Base-by-base conservation (phyloP, 2,888 invertebrate species). In the Lathronympha strigana region DNA sequence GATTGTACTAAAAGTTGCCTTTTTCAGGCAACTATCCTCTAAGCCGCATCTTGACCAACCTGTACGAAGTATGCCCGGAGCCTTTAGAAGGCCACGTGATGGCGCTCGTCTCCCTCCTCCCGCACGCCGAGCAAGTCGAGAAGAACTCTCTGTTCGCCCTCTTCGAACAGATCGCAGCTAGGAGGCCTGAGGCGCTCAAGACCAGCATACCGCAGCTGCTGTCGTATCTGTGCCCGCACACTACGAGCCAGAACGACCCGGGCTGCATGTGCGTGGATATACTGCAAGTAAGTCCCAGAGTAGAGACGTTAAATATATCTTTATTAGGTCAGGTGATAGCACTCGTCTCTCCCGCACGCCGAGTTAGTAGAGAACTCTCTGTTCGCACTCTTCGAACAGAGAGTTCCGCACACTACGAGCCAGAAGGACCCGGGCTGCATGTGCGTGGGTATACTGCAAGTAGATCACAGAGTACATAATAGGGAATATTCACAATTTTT, bases 61-160 rank as follows among this genome's bases (percentile, higher is more conserved):
- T 98, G 40, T 98, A 98, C 83, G 95, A 96, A 76, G 96, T 98
- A 19, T 97, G 97, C 51, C 95, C 96, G 1, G 96, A 97, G 75
- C 96, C 97, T 0, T 94, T 98, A 21, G 95, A 97, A 73, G 96
- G 96, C 5, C 97, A 97, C 85, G 95, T 97, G 1, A 94, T 96
- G 82, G 95, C 96, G 1, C 90, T 98, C 38, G 96, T 97, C 0
- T 94, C 95, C 0, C 92, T 98, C 13, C 87, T 98, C 58, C 95
- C 96, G 0, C 95, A 95, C 74, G 97, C 97, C 79, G 98, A 98
- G 79, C 95, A 95, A 67, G 95, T 96, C 71, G 98, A 98, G 86
- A 96, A 96, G 83, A 93, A 96, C 75, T 96, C 97, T 1, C 90
- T 98, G 25, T 93, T 98, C 55, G 95, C 96, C 72, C 92, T 98